Conservation (phyloP, 2,797 vertebrate genomes). For the Acanthornis magna region DNA sequence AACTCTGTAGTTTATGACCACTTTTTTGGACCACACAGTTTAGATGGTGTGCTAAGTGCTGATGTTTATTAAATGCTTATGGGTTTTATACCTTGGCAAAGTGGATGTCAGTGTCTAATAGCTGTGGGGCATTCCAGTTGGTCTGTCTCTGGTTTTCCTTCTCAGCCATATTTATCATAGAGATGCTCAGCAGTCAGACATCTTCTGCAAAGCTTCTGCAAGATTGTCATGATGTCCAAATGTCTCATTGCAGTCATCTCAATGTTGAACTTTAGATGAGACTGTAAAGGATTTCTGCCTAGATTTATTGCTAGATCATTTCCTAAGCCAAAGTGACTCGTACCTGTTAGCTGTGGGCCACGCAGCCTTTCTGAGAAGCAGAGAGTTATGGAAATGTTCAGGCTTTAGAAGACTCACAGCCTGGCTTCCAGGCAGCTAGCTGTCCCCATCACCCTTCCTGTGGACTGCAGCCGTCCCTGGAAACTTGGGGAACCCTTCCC, state of each 20-base stretch:
- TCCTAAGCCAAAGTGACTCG: accelerated
- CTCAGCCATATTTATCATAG: neutral
- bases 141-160: neutral
- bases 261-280: neutral
- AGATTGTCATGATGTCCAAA: neutral
- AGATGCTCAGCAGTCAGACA: neutral
- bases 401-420: neutral
- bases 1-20: neutral
- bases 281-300: neutral
- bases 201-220: neutral
- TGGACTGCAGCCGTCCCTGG: neutral
- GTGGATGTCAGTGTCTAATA: neutral
- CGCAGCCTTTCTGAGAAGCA: neutral
- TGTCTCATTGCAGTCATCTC: neutral
- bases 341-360: neutral
- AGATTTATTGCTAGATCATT: neutral
- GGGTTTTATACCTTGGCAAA: neutral
- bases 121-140: neutral
- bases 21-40: neutral
- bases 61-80: neutral
- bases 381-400: neutral
- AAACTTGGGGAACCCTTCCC: neutral
- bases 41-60: neutral
- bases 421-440: neutral
- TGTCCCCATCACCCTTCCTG: neutral